These are phyloP conservation scores for Clinocottus analis DNA, from an alignment of 2,113 vertebrate genomes.

Conservation along the genomic window DNA sequence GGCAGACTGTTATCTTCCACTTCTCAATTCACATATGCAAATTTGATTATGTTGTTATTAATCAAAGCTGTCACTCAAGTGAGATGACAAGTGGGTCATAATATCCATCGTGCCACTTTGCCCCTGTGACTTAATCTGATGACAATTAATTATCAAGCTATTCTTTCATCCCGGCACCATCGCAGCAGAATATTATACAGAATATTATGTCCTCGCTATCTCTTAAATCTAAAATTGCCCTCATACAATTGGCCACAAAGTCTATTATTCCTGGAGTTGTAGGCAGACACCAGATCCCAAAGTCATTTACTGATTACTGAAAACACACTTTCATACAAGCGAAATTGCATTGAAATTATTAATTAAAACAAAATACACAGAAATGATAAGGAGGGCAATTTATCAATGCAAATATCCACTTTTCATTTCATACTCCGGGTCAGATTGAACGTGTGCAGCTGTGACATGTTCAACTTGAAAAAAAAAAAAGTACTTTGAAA, in stretches of 20 bases:
- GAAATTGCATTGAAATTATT: not conserved
- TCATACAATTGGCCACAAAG: not conserved
- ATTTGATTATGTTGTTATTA: slow-evolving; percentile 60
- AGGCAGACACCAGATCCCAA: not conserved
- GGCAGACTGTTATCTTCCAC: slow-evolving; percentile 13
- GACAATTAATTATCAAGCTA: slow-evolving; percentile 26
- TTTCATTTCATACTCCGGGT: not conserved
- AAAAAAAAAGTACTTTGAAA: too few relatives aligned
- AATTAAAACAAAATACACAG: not conserved
- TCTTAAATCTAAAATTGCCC: not conserved
- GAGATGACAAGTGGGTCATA: slow-evolving; percentile 47
- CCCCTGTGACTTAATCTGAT: slow-evolving; percentile 37
- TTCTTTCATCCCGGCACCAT: not conserved
- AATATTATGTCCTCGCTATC: too few relatives aligned
- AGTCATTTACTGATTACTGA: not conserved
- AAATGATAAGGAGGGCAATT: not conserved
- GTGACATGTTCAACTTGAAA: not conserved
- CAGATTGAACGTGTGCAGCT: not conserved
- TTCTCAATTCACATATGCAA: slow-evolving; percentile 36
- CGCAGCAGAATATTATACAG: too few relatives aligned
- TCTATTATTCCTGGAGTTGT: not conserved
- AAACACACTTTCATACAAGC: not conserved
- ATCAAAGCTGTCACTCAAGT: slow-evolving; percentile 61
- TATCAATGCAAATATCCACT: not conserved
- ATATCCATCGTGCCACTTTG: slow-evolving; percentile 9